Evolutionary conservation across 2,797 vertebrate species (phyloP), one percentile per base, ranked within the genome.

Genomic region (Hafferia zeledoni): DNA sequence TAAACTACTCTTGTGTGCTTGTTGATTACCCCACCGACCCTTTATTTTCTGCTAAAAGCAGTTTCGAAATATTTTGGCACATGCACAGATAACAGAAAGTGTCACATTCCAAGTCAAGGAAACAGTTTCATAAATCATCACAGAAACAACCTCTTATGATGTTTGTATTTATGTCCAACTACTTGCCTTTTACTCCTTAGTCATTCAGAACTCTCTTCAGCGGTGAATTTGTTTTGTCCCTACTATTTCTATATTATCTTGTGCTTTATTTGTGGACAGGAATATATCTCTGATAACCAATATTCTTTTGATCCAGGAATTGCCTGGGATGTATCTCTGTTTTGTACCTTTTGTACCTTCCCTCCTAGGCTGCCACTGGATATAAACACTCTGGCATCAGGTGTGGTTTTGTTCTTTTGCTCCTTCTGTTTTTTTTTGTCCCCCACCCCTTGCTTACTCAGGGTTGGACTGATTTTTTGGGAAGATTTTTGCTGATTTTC

Each of bases 1-100:
- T 2, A 13, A 39, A 33, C 14, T 89, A 33, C 20, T 80, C 16
- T 55, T 46, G 9, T 49, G 44, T 24, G 6, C 31, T 60, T 83
- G 30, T 30, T 74, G 27, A 41, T 67, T 39, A 5, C 5, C 3
- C 6, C 1, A 5, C 13, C 5, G 8, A 4, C 9, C 3, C 31
- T 65, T 55, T 65, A 18, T 55, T 59, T 77, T 6, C 22, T 76
- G 9, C 39, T 28, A 35, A 77, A 76, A 71, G 33, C 30, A 5
- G 4, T 23, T 82, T 75, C 60, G 27, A 75, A 68, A 27, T 14
- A 7, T 49, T 68, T 87, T 79, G 67, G 8, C 37, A 74, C 1
- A 1, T 28, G 15, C 9, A 33, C 7, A 43, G 24, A 9, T 61
- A 33, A 76, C 23, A 13, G 33, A 19, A 90, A 80, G 30, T 55